Conservation (phyloP, 2,888 invertebrate species). For the Tortricodes alternella region DNA sequence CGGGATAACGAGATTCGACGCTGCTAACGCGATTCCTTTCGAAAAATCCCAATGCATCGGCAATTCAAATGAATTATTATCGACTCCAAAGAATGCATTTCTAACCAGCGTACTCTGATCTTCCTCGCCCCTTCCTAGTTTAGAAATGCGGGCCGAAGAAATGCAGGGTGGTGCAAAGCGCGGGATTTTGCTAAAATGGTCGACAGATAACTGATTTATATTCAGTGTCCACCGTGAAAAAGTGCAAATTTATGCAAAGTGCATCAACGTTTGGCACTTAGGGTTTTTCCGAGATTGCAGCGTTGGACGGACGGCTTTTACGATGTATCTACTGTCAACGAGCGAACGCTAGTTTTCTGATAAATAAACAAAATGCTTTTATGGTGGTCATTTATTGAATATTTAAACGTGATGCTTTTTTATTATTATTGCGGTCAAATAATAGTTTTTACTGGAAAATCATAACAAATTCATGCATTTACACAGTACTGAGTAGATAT, state of each 20-base stretch:
- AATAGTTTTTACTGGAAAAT: too few species aligned
- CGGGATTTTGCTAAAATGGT: conserved; percentile 11
- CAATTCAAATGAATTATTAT: conserved; percentile 39
- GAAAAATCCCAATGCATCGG: conserved; percentile 32
- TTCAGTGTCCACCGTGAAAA: conserved; percentile 41
- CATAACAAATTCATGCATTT: too few species aligned
- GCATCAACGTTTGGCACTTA: conserved; percentile 41
- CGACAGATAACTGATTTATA: conserved; percentile 47
- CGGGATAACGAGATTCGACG: conserved; percentile 14
- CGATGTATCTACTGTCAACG: too few species aligned
- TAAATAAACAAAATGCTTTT: too few species aligned
- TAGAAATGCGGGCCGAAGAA: neutral
- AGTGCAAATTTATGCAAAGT: conserved; percentile 62
- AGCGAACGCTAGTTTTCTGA: neutral
- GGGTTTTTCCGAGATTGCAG: conserved; percentile 30
- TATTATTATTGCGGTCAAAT: too few species aligned
- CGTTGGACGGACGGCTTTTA: conserved; percentile 25
- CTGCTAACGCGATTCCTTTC: conserved; percentile 38
- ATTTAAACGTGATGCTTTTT: too few species aligned
- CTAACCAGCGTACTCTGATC: conserved; percentile 18
- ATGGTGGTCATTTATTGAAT: too few species aligned
- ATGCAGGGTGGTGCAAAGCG: neutral
- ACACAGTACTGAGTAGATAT: too few species aligned
- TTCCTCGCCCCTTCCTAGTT: conserved; percentile 15
- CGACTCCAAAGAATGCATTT: conserved; percentile 32